Evolutionary conservation across 1,140 invertebrate genomes (phyloP).

Genomic region (Bombus turneri): DNA sequence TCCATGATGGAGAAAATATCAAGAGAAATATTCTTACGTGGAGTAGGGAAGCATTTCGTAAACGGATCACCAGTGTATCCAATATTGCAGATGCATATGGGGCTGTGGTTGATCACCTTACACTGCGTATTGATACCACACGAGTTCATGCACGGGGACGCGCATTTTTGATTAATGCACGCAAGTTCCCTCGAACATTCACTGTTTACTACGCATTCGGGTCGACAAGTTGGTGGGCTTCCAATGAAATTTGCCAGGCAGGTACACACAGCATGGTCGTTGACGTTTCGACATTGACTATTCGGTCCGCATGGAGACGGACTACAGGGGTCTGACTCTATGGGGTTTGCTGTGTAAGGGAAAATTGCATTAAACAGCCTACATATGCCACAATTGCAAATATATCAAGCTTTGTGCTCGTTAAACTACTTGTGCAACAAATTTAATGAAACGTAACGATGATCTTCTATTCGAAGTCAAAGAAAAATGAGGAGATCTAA

Average conservation of each 20-base stretch:
- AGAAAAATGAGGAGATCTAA: background rate
- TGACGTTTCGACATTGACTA: constrained; percentile 86
- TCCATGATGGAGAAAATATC: background rate
- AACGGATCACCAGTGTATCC: constrained; percentile 84
- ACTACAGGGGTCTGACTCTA: constrained; percentile 82
- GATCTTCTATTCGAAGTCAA: background rate
- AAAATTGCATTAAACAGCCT: constrained; percentile 33
- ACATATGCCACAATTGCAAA: background rate
- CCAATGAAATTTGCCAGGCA: constrained; percentile 85
- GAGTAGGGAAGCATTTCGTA: constrained; percentile 80
- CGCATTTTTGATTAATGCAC: constrained; percentile 82
- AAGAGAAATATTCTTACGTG: constrained; percentile 81
- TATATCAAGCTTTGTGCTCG: background rate
- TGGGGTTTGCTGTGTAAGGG: constrained; percentile 31
- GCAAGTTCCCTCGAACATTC: constrained; percentile 80
- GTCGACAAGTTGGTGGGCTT: constrained; percentile 77
- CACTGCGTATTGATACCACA: constrained; percentile 82
- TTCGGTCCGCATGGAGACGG: constrained; percentile 88
- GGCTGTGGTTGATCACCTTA: constrained; percentile 79
- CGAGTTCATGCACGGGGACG: constrained; percentile 81
- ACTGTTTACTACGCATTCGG: constrained; percentile 81
- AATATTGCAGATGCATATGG: constrained; percentile 81
- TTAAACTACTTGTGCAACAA: background rate
- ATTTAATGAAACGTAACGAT: background rate
- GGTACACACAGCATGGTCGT: constrained; percentile 85